Base-by-base conservation (phyloP, 2,113 vertebrate genomes). In the Agelaius phoeniceus region DNA sequence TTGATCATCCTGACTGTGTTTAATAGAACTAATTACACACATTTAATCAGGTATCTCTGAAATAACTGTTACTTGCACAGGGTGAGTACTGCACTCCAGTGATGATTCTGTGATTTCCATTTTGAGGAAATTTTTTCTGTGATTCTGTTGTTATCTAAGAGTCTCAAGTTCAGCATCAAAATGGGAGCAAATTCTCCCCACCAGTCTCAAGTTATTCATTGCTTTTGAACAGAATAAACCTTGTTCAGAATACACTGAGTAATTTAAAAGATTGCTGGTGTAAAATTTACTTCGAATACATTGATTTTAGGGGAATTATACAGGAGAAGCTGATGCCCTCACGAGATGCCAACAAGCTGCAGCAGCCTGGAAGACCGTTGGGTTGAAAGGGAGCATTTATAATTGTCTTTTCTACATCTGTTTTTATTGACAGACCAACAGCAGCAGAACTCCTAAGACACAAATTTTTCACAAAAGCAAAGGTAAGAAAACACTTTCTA, bases 391-490 rank as follows among this genome's bases (percentile, higher is more conserved):
- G 87, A 96, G 62, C 83, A 59, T n/a, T 96, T 92, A 69, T 90
- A 96, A 91, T 51, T 84, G 24, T 80, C 52, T 93, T 79, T 87
- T 87, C 78, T 86, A 22, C 73, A 76, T 97, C 75, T 96, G 90
- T 94, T 97, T 96, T 89, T 97, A 66, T 75, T 97, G 96, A 89
- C 96, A 99, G 99, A 98, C 99, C 99, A 43, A 99, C 99, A 85
- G 99, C 99, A 86, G 99, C 99, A 69, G 99, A 99, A 95, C 97
- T 99, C 67, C 96, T 99, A 97, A 99, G 99, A 94, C 98, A 99
- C 97, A 99, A 99, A 97, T 99, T 99, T 98, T 99, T 99, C 98
- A 99, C 99, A 5, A 99, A 99, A 98, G 98, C 99, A 76, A 99
- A 99, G 99, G 99, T 99, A 96, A 96, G 98, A 69, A 49, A 80